phyloP scores from a whole-genome alignment of 1,140 invertebrate genomes.

The Drosophila nannoptera region DNA sequence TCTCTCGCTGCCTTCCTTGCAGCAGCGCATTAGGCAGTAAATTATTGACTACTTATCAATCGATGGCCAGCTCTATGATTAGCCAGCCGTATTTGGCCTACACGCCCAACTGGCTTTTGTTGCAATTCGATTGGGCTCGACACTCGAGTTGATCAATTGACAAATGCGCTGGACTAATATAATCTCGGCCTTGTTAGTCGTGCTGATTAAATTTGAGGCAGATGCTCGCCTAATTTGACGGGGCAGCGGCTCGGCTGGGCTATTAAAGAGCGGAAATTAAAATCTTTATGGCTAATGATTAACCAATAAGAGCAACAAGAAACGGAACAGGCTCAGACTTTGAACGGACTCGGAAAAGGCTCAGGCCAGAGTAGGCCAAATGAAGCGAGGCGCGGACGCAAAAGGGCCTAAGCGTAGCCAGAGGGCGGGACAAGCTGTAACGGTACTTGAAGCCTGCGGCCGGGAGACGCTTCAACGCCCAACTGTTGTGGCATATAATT shows the following conservation, averaged over 20 bases:
- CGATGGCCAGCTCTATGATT: slow-evolving; percentile 46
- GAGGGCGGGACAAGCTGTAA: background rate
- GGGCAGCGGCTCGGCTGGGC: slow-evolving; percentile 31
- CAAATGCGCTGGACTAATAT: slow-evolving; percentile 9
- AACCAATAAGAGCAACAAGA: slow-evolving; percentile 62
- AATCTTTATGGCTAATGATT: slow-evolving; percentile 77
- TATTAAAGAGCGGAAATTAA: slow-evolving; percentile 75
- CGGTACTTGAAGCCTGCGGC: slow-evolving; percentile 24
- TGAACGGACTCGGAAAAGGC: slow-evolving; percentile 5
- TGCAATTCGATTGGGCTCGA: slow-evolving; percentile 20
- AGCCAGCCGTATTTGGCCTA: slow-evolving; percentile 16
- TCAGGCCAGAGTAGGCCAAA: slow-evolving; percentile 19
- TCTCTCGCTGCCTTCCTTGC: background rate
- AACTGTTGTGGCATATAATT: slow-evolving; percentile 74
- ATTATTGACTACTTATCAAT: slow-evolving; percentile 66
- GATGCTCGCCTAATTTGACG: slow-evolving; percentile 24
- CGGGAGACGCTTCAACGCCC: slow-evolving; percentile 50
- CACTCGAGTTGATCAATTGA: slow-evolving; percentile 19
- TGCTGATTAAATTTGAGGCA: slow-evolving; percentile 21
- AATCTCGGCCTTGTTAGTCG: background rate
- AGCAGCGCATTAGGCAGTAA: slow-evolving; percentile 37
- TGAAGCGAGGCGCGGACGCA: slow-evolving; percentile 2
- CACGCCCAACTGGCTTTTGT: slow-evolving; percentile 18
- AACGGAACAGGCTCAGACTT: slow-evolving; percentile 26
- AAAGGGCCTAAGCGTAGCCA: background rate